Base-by-base conservation (phyloP, 2,113 vertebrate species). In the Pipra filicauda region DNA sequence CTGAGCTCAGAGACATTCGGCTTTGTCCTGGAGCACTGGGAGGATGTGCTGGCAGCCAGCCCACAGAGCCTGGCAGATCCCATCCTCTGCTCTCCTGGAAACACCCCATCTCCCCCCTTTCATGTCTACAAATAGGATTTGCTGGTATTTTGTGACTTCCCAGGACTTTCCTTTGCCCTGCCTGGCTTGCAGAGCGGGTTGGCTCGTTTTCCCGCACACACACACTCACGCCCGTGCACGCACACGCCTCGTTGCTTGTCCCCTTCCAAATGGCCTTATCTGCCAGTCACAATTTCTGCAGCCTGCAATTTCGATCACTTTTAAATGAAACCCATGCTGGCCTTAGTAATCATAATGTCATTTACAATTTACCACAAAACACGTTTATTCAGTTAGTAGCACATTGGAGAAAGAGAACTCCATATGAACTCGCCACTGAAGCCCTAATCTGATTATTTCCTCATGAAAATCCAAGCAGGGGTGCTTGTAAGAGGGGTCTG, bases 401-500 rank as follows among this genome's bases (percentile, higher is more conserved):
- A 97, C 98, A 97, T 95, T 89, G 96, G 96, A 98, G 98, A 98
- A 98, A 98, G 97, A 98, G 98, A 98, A 98, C 98, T 98, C 98
- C 97, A 96, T 97, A 97, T 98, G 98, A 98, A 98, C 98, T 98
- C 97, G 91, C 97, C 88, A 97, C 98, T 97, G 97, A 98, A 97
- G 96, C 97, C 95, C 96, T 98, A 98, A 98, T 98, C 98, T 98
- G 98, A 98, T 98, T 98, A 98, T 98, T 98, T 98, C 98, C 98
- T 98, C 98, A 98, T 98, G 98, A 98, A 98, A 98, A 98, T 98
- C 98, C 97, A 98, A 98, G 98, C 98, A 98, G 98, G 98, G 98
- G 98, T 97, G 95, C 98, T 98, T 98, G 98, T 98, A 98, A 98
- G 97, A 96, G 88, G 93, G 97, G 96, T 89, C 95, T 96, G 93